A percentile compares a stretch with the other conserved stretches of the same genome.
Conservation (phyloP, 2,888 invertebrate species). For the Phengaris arion region DNA sequence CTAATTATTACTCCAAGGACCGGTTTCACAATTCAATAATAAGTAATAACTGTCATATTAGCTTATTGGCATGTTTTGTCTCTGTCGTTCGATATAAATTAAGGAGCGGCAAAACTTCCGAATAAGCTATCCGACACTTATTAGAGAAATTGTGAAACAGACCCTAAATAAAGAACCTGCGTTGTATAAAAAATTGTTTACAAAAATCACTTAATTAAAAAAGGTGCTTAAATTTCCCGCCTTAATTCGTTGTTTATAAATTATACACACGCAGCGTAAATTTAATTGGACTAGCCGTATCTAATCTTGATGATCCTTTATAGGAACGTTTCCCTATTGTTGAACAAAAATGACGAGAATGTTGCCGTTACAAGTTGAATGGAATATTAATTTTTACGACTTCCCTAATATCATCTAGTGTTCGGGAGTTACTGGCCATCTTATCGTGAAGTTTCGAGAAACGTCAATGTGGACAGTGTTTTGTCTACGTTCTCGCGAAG, state of each 20-base stretch:
- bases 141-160: too few species aligned
- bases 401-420: not conserved
- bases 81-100: too few species aligned
- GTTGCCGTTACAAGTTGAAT: not conserved
- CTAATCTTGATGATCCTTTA: constrained; percentile 19
- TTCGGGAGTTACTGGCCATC: not conserved
- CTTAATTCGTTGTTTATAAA: constrained; percentile 1
- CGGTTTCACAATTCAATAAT: too few species aligned
- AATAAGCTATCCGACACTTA: too few species aligned
- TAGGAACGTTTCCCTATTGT: constrained; percentile 6
- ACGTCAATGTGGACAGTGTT: too few species aligned
- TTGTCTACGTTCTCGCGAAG: too few species aligned
- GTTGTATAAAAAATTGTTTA: not conserved
- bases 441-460: too few species aligned
- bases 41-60: too few species aligned
- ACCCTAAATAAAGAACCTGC: not conserved
- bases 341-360: constrained; percentile 9
- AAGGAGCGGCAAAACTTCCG: too few species aligned
- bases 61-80: too few species aligned
- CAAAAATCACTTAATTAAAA: constrained; percentile 14
- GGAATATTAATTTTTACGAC: constrained; percentile 24
- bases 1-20: too few species aligned
- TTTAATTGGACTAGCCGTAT: constrained; percentile 15
- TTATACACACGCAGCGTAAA: constrained; percentile 7
- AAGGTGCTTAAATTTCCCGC: not conserved